Conservation (phyloP, 2,888 invertebrate species). For the Tortrix viridana region DNA sequence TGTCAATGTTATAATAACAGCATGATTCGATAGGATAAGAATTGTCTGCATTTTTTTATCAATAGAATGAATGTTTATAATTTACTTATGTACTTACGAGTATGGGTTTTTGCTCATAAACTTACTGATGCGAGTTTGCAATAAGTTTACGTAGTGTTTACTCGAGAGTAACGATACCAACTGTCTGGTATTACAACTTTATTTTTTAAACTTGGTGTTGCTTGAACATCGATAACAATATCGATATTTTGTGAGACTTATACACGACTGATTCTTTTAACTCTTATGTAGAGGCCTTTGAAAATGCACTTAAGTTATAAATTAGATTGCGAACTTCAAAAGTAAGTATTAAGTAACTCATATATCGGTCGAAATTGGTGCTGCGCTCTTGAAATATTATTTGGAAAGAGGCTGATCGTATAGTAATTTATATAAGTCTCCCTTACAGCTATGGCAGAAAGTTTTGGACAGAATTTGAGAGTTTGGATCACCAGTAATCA, state of each 20-base stretch:
- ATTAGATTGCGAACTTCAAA: slow-evolving; percentile 7
- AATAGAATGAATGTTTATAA: slow-evolving; percentile 63
- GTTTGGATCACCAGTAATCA: too few relatives aligned
- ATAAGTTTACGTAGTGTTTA: slow-evolving; percentile 23
- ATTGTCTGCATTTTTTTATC: slow-evolving; percentile 15
- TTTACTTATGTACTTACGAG: slow-evolving; percentile 71
- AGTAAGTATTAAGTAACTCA: neutral
- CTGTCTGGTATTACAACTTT: slow-evolving; percentile 39
- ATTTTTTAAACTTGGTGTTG: slow-evolving; percentile 33
- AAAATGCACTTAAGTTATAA: slow-evolving; percentile 26
- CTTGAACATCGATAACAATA: slow-evolving; percentile 23
- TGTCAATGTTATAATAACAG: neutral
- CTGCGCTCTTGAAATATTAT: neutral
- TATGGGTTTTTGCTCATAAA: slow-evolving; percentile 61
- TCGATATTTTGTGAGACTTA: slow-evolving; percentile 28
- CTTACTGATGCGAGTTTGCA: slow-evolving; percentile 8
- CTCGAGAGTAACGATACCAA: slow-evolving; percentile 45
- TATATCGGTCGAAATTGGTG: neutral
- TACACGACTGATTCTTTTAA: slow-evolving; percentile 44
- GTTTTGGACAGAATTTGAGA: too few relatives aligned
- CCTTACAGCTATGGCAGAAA: too few relatives aligned
- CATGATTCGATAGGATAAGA: slow-evolving; percentile 4
- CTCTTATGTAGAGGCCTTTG: slow-evolving; percentile 19
- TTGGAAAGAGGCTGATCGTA: neutral
- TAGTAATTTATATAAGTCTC: too few relatives aligned